Evolutionary conservation across 2,888 invertebrate species (phyloP).

Genomic region (Allacma fusca): DNA sequence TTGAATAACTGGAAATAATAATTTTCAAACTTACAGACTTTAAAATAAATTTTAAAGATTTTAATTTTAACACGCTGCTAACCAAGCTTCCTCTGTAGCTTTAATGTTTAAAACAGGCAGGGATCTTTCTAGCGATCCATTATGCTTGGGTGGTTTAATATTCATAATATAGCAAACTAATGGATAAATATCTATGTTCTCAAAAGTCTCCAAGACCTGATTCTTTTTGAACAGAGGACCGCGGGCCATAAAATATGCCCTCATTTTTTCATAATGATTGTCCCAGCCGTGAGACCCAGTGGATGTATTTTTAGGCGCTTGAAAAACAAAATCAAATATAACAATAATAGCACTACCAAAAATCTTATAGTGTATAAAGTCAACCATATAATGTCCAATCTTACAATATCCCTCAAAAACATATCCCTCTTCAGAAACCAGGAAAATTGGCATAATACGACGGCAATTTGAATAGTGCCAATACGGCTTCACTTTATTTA

Average conservation of each 20-base stretch:
- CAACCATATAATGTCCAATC: no score
- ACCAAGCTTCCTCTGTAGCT: background rate
- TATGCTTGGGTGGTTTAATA: background rate
- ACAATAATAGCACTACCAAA: no score
- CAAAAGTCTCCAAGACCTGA: slow-evolving; percentile 66
- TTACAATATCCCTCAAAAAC: slow-evolving; percentile 67
- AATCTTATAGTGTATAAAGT: no score
- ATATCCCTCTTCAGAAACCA: slow-evolving; percentile 72
- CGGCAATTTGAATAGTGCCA: slow-evolving; percentile 73
- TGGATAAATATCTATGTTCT: slow-evolving; percentile 74
- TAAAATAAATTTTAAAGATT: no score
- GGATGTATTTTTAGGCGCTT: background rate
- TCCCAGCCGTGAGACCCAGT: slow-evolving; percentile 74
- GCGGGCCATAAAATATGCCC: slow-evolving; percentile 75
- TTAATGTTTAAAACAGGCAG: background rate
- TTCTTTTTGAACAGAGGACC: slow-evolving; percentile 71
- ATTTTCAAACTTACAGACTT: no score
- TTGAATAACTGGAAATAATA: no score
- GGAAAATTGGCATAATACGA: slow-evolving; percentile 72
- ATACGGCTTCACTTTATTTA: slow-evolving; percentile 62
- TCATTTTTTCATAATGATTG: slow-evolving; percentile 71
- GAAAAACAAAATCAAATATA: no score
- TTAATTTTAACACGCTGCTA: no score
- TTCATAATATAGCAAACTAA: slow-evolving; percentile 71
- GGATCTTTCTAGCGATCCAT: background rate